Base-by-base conservation (phyloP, 2,888 invertebrate species). In the Drosophila infuscata region DNA sequence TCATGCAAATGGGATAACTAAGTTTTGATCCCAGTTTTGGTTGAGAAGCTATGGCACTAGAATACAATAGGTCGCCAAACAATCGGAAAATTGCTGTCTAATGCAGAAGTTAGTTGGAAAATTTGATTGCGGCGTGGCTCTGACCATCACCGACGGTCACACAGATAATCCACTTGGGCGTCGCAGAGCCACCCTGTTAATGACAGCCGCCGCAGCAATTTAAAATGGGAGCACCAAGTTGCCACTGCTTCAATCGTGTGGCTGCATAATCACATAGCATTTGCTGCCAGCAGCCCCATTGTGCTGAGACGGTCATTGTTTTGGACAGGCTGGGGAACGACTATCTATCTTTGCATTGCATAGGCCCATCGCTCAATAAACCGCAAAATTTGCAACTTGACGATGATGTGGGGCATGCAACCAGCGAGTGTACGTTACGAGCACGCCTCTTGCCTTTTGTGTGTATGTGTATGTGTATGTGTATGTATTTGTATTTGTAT, bases 181-280 rank as follows among this genome's bases (percentile, higher is more conserved):
- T 61, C 76, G 60, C 58, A 52, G 61, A 58, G 49, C 70, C 66
- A 59, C 61, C 67, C 74, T 77, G 74, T 74, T 77, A 80, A 80
- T 80, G 79, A 78, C 79, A 79, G 63, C 51, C 65, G 62, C 69
- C 63, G 66, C 53, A 56, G 60, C 70, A 62, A 46, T 51, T 30
- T 33, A 48, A 29, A 54, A 64, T 53, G 48, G 64, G 66, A 36
- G 30, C 62, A 62, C 67, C 69, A 68, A 65, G 59, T 68, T 68
- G 74, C 74, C 77, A 74, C 76, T 63, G 76, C 65, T 74, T 68
- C 77, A 80, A 76, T 77, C 80, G 68, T 80, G 77, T 64, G 79
- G 74, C 70, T 80, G 81, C 77, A 80, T 80, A 76, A 79, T 76
- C 70, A 70, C 66, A 68, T 68, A 70, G 68, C 67, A 66, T 61